Conservation (phyloP, 1,140 invertebrate genomes). For the Latrodectus geometricus region DNA sequence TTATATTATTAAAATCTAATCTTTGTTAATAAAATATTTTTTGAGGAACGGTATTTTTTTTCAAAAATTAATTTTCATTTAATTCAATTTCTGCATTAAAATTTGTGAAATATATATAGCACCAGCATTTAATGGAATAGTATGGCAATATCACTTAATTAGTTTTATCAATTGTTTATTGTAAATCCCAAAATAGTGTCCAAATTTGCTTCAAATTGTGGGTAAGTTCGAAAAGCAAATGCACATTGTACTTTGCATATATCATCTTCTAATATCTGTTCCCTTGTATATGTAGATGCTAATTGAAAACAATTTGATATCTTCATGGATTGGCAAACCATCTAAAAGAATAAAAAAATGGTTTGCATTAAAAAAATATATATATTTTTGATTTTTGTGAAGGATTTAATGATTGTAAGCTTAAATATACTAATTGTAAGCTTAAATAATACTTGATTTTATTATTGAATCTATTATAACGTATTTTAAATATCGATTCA, state of each 20-base stretch:
- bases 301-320: conserved; percentile 88
- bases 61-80: not conserved
- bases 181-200: conserved; percentile 44
- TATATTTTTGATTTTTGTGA: not conserved
- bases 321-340: conserved; percentile 87
- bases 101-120: too few relatives aligned
- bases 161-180: not conserved
- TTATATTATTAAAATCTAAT: not conserved
- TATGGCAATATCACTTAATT: not conserved
- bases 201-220: conserved; percentile 64
- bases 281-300: conserved; percentile 82
- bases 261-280: conserved; percentile 85
- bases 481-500: too few relatives aligned
- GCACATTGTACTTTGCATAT: conserved; percentile 90
- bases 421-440: too few relatives aligned
- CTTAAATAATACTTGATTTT: too few relatives aligned
- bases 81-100: too few relatives aligned
- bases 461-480: too few relatives aligned
- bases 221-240: conserved; percentile 72
- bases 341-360: conserved; percentile 73
- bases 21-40: not conserved
- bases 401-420: not conserved
- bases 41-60: not conserved
- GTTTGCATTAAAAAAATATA: too few relatives aligned
- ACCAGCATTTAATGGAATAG: not conserved